phyloP scores from a whole-genome alignment of 2,797 vertebrate genomes.

The Crossoptilon crossoptilon region DNA sequence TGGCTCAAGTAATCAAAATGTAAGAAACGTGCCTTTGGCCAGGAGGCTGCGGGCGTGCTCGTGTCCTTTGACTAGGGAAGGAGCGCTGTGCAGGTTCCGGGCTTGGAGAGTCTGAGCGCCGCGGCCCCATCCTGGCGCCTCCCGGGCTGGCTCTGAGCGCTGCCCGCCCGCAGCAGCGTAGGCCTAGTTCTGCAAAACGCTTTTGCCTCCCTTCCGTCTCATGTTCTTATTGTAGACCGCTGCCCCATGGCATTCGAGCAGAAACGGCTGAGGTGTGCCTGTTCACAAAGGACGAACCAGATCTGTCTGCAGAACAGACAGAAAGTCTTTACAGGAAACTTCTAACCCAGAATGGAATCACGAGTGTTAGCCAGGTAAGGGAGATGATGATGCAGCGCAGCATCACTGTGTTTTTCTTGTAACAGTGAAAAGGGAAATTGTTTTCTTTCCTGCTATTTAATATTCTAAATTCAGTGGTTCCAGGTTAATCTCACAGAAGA shows the following conservation, averaged over 20 bases:
- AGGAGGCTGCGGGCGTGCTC: rapidly evolving
- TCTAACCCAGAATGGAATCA: slow-evolving; percentile 84
- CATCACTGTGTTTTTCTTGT: not conserved
- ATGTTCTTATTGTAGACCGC: slow-evolving; percentile 71
- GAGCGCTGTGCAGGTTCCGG: rapidly evolving
- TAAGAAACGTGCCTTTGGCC: not conserved
- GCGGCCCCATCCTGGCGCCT: not conserved
- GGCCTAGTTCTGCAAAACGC: not conserved
- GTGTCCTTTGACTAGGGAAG: not conserved
- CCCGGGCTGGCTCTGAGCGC: not conserved
- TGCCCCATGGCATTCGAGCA: slow-evolving; percentile 86
- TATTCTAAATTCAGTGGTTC: not conserved
- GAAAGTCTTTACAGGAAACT: slow-evolving; percentile 89
- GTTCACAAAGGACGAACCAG: slow-evolving; percentile 93
- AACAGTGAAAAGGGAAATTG: not conserved
- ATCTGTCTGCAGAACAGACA: slow-evolving; percentile 90
- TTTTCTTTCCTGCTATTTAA: not conserved
- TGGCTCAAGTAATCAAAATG: not conserved
- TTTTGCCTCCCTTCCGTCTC: not conserved
- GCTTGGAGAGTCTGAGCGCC: rapidly evolving
- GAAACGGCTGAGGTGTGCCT: slow-evolving; percentile 90
- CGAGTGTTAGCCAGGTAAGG: slow-evolving; percentile 85
- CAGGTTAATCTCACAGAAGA: not conserved
- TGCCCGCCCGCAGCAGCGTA: no score
- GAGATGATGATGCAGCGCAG: rapidly evolving